Percentiles rank a stretch among this genome's conserved stretches.
Evolutionary conservation across 2,888 invertebrate species (phyloP).

Genomic region (Nemapogon koenigi): DNA sequence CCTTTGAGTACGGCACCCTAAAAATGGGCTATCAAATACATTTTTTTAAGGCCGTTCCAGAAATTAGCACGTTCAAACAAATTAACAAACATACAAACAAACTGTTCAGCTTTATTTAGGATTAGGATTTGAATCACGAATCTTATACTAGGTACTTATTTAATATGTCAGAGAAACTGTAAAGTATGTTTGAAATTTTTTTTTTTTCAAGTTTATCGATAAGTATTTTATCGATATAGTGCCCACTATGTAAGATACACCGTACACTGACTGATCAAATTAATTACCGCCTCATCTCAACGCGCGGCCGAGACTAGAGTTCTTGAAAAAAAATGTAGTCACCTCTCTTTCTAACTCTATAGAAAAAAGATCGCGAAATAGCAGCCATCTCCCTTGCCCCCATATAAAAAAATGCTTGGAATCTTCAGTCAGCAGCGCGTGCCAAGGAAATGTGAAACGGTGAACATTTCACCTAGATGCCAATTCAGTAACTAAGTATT

Average conservation of each 20-base stretch:
- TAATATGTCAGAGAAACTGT: no score
- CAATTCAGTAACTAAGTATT: no score
- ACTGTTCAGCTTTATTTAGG: no score
- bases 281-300: conserved; percentile 57
- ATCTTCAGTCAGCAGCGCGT: conserved; percentile 44
- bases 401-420: conserved; percentile 37
- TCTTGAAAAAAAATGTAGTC: conserved; percentile 30
- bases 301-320: conserved; percentile 25
- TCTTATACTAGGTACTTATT: no score
- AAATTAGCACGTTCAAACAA: no score
- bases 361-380: conserved; percentile 12
- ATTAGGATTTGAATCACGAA: no score
- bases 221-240: conserved; percentile 3
- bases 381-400: conserved; percentile 18
- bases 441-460: conserved; percentile 44
- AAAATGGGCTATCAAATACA: no score
- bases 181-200: no score
- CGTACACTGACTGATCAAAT: conserved; percentile 54
- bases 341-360: conserved; percentile 22
- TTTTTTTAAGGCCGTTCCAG: no score
- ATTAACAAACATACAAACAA: no score
- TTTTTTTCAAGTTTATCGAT: not conserved
- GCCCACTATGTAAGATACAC: conserved; percentile 23
- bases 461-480: conserved; percentile 51
- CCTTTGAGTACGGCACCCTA: no score